phyloP scores from a whole-genome alignment of 2,888 invertebrate species.

The Barypeithes pellucidus region DNA sequence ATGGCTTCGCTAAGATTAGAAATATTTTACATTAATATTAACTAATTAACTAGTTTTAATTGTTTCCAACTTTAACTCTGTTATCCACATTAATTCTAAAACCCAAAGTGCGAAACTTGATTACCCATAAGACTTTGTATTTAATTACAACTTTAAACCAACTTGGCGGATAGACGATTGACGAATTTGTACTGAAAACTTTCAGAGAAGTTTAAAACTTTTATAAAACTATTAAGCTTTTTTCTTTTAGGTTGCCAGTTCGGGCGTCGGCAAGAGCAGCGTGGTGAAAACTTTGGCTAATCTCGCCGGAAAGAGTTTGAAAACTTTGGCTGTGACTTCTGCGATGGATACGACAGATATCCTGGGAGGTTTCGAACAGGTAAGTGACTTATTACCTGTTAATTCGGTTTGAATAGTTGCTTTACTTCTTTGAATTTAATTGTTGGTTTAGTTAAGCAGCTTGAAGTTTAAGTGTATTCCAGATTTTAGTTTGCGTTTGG shows the following conservation, averaged over 20 bases:
- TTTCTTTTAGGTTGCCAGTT: slow-evolving; percentile 77
- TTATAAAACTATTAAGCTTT: slow-evolving; percentile 29
- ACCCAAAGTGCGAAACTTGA: background rate
- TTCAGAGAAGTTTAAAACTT: slow-evolving; percentile 5
- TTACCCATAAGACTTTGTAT: slow-evolving; percentile 6
- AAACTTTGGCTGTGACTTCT: slow-evolving; percentile 87
- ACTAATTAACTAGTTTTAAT: background rate
- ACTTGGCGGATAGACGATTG: slow-evolving; percentile 8
- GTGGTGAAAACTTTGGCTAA: slow-evolving; percentile 84
- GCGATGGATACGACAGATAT: slow-evolving; percentile 96
- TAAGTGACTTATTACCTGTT: slow-evolving; percentile 67
- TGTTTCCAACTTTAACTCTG: slow-evolving; percentile 14
- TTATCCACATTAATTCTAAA: background rate
- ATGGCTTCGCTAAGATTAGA: too few relatives aligned
- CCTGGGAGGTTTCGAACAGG: slow-evolving; percentile 98
- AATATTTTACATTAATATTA: background rate
- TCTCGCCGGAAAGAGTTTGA: slow-evolving; percentile 82
- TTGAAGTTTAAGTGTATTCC: background rate
- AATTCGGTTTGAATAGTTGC: background rate
- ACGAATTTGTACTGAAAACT: slow-evolving; percentile 6
- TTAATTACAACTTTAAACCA: background rate
- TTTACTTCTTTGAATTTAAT: background rate
- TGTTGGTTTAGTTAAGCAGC: background rate
- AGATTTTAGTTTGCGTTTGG: background rate
- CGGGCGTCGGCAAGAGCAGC: slow-evolving; percentile 87